Percentiles rank a stretch among this genome's conserved stretches.
phyloP scores from a whole-genome alignment of 2,888 invertebrate genomes.

The Caenorhabditis sulstoni region DNA sequence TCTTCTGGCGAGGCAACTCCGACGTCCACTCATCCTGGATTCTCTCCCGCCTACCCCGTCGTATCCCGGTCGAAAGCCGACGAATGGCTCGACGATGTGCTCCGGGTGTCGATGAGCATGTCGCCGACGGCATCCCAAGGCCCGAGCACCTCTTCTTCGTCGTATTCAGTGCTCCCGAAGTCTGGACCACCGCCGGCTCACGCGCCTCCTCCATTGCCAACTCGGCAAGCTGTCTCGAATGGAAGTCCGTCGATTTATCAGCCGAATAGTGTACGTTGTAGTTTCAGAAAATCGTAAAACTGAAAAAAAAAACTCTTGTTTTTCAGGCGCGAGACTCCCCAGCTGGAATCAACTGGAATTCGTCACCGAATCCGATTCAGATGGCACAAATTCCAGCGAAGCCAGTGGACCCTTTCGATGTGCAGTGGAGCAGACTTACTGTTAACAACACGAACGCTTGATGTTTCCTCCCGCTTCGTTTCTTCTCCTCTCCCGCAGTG shows the following conservation, averaged over 20 bases:
- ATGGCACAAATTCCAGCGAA: conserved; percentile 33
- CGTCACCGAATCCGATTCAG: conserved; percentile 40
- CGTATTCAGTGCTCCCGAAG: conserved; percentile 28
- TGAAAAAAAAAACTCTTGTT: not conserved
- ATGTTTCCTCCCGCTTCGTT: not conserved
- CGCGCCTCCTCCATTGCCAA: conserved; percentile 61
- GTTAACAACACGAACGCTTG: conserved; percentile 30
- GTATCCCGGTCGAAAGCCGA: conserved; percentile 62
- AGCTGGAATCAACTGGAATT: conserved; percentile 59
- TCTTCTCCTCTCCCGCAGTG: conserved; percentile 2
- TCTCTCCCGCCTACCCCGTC: not conserved
- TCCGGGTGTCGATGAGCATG: conserved; percentile 64
- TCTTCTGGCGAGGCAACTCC: conserved; percentile 38
- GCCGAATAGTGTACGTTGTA: conserved; percentile 25
- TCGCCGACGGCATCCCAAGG: conserved; percentile 34
- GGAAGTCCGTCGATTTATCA: conserved; percentile 56
- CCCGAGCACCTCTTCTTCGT: conserved; percentile 8
- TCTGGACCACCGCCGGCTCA: conserved; percentile 60
- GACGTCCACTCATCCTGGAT: not conserved
- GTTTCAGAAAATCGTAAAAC: conserved; percentile 1
- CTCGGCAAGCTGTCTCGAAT: conserved; percentile 57
- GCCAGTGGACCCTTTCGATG: conserved; percentile 77
- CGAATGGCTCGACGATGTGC: conserved; percentile 72
- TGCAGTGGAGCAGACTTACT: conserved; percentile 73
- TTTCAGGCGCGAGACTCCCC: conserved; percentile 41